Conservation (phyloP, 2,888 invertebrate species). For the Deilephila elpenor region DNA sequence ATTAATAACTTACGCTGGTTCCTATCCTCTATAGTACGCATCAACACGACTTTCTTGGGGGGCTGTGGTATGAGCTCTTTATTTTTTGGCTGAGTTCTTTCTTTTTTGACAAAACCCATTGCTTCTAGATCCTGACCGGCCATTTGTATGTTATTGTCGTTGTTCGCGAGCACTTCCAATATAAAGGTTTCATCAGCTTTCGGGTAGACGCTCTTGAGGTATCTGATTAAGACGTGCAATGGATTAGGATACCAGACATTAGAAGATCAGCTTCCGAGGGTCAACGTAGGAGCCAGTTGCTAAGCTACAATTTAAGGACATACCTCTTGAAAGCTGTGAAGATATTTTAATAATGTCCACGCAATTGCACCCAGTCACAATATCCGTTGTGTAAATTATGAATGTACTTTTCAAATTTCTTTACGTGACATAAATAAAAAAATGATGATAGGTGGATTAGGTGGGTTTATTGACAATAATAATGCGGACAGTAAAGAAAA, state of each 20-base stretch:
- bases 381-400: too few species aligned
- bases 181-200: constrained; percentile 95
- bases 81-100: constrained; percentile 75
- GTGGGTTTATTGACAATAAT: too few species aligned
- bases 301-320: background rate
- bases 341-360: background rate
- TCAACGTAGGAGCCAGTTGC: background rate
- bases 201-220: constrained; percentile 95
- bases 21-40: constrained; percentile 89
- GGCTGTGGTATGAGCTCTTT: constrained; percentile 62
- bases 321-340: background rate
- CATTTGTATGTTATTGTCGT: constrained; percentile 95
- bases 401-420: too few species aligned
- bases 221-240: constrained; percentile 83
- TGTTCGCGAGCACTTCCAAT: constrained; percentile 92
- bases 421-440: too few species aligned
- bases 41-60: constrained; percentile 84
- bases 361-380: too few species aligned
- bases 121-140: constrained; percentile 92
- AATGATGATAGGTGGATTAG: too few species aligned
- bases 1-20: constrained; percentile 83
- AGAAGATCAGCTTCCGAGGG: background rate
- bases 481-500: too few species aligned
- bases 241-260: constrained; percentile 4
- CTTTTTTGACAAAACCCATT: constrained; percentile 93